phyloP scores from a whole-genome alignment of 2,797 vertebrate species.

The Remorina albescens region DNA sequence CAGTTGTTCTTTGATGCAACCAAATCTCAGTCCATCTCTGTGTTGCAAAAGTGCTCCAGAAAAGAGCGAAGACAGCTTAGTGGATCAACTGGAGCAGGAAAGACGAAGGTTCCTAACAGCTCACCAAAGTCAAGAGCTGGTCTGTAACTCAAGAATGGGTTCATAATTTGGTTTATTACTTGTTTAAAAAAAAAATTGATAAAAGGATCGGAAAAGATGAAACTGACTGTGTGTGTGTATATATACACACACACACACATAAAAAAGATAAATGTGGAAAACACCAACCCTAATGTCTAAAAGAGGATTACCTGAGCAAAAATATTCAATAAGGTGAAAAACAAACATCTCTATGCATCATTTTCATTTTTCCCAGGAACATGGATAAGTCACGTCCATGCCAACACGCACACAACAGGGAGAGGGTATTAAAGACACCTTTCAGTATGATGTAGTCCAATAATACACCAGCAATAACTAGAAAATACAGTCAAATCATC shows the following conservation, averaged over 20 bases:
- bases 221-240: too few species aligned
- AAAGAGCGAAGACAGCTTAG: neutral
- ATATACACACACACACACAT: constrained; percentile 24
- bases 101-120: neutral
- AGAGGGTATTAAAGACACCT: constrained; percentile 10
- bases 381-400: neutral
- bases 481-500: constrained; percentile 3
- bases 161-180: constrained; percentile 22
- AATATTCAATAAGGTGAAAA: constrained; percentile 39
- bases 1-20: constrained; percentile 13
- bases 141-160: constrained; percentile 17
- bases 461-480: constrained; percentile 9
- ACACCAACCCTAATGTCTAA: constrained; percentile 23
- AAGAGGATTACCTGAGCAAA: constrained; percentile 71
- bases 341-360: constrained; percentile 25
- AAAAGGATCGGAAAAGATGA: constrained; percentile 27
- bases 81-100: constrained; percentile 1
- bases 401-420: constrained; percentile 4
- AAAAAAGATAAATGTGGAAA: constrained; percentile 7
- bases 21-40: neutral
- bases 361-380: constrained; percentile 6
- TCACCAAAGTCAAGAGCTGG: constrained; percentile 11
- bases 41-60: neutral
- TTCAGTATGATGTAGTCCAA: constrained; percentile 43
- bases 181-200: neutral